Evolutionary conservation across 1,140 invertebrate genomes (phyloP).

Genomic region (Nebria ingens): DNA sequence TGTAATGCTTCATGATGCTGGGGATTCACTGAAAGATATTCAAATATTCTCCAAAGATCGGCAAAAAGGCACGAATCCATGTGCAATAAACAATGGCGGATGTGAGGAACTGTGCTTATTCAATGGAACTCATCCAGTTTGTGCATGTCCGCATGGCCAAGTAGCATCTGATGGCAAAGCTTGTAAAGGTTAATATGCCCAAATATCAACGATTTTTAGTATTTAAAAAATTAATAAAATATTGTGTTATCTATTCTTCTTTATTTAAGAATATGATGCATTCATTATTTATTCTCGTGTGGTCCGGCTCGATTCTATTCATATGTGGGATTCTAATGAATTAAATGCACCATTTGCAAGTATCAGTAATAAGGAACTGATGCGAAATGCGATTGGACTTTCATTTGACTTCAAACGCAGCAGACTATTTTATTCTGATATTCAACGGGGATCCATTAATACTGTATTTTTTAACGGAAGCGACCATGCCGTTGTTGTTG

Average conservation of each 20-base stretch:
- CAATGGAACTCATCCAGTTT: constrained; percentile 52
- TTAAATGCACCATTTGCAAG: constrained; percentile 64
- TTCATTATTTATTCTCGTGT: constrained; percentile 69
- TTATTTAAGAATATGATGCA: constrained; percentile 47
- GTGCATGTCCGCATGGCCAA: constrained; percentile 65
- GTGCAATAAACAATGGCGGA: constrained; percentile 59
- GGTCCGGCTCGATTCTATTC: constrained; percentile 62
- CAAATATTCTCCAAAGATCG: constrained; percentile 46
- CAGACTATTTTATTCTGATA: constrained; percentile 77
- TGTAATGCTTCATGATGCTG: constrained; percentile 46
- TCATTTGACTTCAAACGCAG: constrained; percentile 63
- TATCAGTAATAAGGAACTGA: constrained; percentile 57
- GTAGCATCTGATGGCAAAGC: constrained; percentile 47
- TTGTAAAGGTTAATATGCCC: constrained; percentile 58
- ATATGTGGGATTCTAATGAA: constrained; percentile 56
- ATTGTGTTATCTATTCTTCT: constrained; percentile 28
- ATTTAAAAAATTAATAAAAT: constrained; percentile 17
- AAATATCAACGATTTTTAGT: constrained; percentile 17
- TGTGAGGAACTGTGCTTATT: constrained; percentile 68
- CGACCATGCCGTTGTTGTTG: constrained; percentile 54
- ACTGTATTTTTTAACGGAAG: constrained; percentile 74
- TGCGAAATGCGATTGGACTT: constrained; percentile 77
- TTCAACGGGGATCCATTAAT: constrained; percentile 73
- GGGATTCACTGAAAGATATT: constrained; percentile 62
- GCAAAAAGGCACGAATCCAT: constrained; percentile 53